Evolutionary conservation across 92 coral and sea anemone species (phyloP).

Genomic region (Actinostola sp.): DNA sequence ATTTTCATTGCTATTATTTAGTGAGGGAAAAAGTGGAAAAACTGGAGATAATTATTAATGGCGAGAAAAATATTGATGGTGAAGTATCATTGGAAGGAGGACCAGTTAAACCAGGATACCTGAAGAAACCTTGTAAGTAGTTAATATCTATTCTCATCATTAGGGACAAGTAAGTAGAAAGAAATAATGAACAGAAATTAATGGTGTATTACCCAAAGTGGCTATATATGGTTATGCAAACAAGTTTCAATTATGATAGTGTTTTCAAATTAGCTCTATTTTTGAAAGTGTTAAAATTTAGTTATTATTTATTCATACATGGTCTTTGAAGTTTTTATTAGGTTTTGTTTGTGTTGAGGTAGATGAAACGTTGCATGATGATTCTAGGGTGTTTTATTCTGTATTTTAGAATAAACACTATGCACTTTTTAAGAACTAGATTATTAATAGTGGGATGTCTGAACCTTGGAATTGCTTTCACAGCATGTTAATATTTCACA

Average conservation of each 20-base stretch:
- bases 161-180: background rate
- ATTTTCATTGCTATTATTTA: constrained; percentile 14
- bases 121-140: constrained; percentile 93
- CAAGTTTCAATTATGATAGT: background rate
- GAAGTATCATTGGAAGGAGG: constrained; percentile 71
- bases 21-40: constrained; percentile 93
- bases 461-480: too few species aligned
- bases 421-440: too few species aligned
- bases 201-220: background rate
- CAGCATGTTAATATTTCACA: too few species aligned
- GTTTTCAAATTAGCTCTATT: background rate
- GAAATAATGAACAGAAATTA: background rate
- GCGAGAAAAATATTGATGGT: constrained; percentile 68
- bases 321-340: background rate
- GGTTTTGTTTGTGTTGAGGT: too few species aligned
- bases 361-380: too few species aligned
- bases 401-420: too few species aligned
- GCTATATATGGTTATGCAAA: background rate
- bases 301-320: background rate
- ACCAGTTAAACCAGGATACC: constrained; percentile 73
- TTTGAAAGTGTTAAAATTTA: background rate
- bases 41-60: constrained; percentile 78
- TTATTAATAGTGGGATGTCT: too few species aligned
- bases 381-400: too few species aligned
- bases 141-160: too few species aligned